Conservation (phyloP, 2,797 vertebrate species). For the Gadopsis marmoratus region DNA sequence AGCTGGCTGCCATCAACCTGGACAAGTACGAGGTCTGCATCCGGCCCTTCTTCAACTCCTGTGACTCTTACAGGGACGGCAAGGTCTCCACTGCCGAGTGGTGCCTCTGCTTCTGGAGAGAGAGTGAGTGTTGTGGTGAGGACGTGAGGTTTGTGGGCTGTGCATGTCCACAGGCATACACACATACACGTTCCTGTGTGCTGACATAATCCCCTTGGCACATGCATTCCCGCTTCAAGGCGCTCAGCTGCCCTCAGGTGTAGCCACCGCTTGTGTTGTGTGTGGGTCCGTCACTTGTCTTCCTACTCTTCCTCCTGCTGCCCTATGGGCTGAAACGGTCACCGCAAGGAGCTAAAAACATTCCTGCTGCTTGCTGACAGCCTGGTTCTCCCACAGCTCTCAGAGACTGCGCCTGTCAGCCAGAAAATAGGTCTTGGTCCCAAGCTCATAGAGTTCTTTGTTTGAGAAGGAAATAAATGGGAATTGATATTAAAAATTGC, state of each 20-base stretch:
- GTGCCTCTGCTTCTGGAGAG: conserved; percentile 99
- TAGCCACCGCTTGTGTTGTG: conserved; percentile 25
- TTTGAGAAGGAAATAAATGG: conserved; percentile 12
- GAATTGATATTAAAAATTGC: conserved; percentile 33
- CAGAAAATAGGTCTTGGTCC: conserved; percentile 51
- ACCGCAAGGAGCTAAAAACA: conserved; percentile 68
- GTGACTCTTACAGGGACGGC: conserved; percentile 94
- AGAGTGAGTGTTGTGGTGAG: conserved; percentile 88
- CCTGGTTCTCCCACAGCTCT: conserved; percentile 63
- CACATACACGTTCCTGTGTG: background rate
- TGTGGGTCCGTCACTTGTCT: conserved; percentile 68
- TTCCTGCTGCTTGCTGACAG: conserved; percentile 75
- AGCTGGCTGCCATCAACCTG: conserved; percentile 96
- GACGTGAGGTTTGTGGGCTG: conserved; percentile 3
- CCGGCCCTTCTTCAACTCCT: conserved; percentile 98
- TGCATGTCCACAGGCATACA: background rate
- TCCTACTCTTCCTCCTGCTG: conserved; percentile 47
- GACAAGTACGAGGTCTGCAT: conserved; percentile 99
- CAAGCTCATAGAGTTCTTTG: conserved; percentile 12
- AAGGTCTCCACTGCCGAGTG: conserved; percentile 95
- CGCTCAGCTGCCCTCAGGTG: conserved; percentile 30
- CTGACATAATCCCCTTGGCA: conserved; percentile 26
- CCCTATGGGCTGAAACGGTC: conserved; percentile 57
- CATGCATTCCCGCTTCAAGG: conserved; percentile 32
- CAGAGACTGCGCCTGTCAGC: conserved; percentile 52